phyloP scores from a whole-genome alignment of 2,888 invertebrate genomes.

The Caenorhabditis afra region DNA sequence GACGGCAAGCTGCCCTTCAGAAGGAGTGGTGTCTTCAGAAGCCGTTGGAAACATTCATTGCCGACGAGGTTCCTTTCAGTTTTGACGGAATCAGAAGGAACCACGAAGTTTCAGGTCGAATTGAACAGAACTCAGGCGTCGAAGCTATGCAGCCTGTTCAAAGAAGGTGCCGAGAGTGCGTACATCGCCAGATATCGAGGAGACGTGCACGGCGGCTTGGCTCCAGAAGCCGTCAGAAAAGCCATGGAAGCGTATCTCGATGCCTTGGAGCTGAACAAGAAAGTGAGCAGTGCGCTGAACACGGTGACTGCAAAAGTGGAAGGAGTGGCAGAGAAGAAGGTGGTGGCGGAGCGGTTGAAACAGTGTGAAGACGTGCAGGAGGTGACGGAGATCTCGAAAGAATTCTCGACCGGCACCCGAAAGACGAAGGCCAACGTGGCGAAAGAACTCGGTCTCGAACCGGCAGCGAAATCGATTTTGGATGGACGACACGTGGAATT shows the following conservation, averaged over 20 bases:
- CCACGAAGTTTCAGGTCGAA: neutral
- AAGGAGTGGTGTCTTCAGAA: conserved; percentile 51
- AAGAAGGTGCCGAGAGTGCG: conserved; percentile 57
- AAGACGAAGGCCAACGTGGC: conserved; percentile 60
- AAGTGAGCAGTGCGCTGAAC: conserved; percentile 48
- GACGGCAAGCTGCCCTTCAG: neutral
- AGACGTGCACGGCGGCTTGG: conserved; percentile 58
- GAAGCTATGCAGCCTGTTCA: conserved; percentile 10
- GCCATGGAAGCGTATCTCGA: conserved; percentile 48
- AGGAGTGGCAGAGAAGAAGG: conserved; percentile 9
- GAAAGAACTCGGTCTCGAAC: conserved; percentile 53
- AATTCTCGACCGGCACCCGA: conserved; percentile 37
- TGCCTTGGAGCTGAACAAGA: conserved; percentile 54
- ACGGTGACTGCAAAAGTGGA: conserved; percentile 51
- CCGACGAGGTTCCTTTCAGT: conserved; percentile 19
- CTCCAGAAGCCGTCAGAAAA: conserved; percentile 55
- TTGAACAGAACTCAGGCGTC: neutral
- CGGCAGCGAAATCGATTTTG: conserved; percentile 38
- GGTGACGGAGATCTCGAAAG: conserved; percentile 55
- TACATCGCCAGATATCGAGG: conserved; percentile 62
- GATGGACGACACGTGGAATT: conserved; percentile 46
- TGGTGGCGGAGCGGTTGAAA: conserved; percentile 38
- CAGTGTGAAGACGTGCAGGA: conserved; percentile 54
- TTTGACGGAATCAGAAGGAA: neutral
- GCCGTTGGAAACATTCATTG: conserved; percentile 28